Evolutionary conservation across 2,113 vertebrate species (phyloP).

Genomic region (Mesoclemmys tuberculata): DNA sequence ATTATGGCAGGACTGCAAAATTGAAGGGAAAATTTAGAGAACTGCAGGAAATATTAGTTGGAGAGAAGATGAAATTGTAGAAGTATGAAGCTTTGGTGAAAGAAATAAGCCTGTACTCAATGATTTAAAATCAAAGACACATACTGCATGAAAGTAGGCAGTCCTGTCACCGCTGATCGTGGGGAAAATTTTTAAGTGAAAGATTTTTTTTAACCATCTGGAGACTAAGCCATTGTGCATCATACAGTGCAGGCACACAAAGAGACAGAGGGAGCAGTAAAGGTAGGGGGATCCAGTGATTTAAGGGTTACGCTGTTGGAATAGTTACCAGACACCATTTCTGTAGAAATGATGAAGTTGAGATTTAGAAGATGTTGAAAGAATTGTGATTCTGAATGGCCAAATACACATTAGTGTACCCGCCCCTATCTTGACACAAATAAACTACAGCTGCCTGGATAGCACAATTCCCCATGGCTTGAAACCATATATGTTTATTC

Average conservation of each 20-base stretch:
- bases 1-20: slow-evolving; percentile 61
- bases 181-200: not conserved
- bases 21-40: slow-evolving; percentile 63
- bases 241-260: not conserved
- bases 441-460: slow-evolving; percentile 75
- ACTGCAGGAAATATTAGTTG: slow-evolving; percentile 64
- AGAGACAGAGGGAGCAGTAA: not conserved
- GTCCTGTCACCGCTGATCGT: not conserved
- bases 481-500: slow-evolving; percentile 66
- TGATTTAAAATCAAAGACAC: slow-evolving; percentile 23
- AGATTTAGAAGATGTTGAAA: slow-evolving; percentile 73
- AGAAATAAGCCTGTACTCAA: not conserved
- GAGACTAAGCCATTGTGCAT: not conserved
- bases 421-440: slow-evolving; percentile 72
- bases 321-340: slow-evolving; percentile 73
- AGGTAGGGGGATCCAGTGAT: slow-evolving; percentile 27
- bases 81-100: slow-evolving; percentile 20
- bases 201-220: not conserved
- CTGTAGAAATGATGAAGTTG: slow-evolving; percentile 74
- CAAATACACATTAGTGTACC: slow-evolving; percentile 66
- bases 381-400: slow-evolving; percentile 71
- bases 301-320: slow-evolving; percentile 68
- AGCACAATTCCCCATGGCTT: slow-evolving; percentile 71
- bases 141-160: not conserved
- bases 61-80: slow-evolving; percentile 37